Evolutionary conservation across 2,113 vertebrate genomes (phyloP).

Genomic region (Gracilinanus agilis): DNA sequence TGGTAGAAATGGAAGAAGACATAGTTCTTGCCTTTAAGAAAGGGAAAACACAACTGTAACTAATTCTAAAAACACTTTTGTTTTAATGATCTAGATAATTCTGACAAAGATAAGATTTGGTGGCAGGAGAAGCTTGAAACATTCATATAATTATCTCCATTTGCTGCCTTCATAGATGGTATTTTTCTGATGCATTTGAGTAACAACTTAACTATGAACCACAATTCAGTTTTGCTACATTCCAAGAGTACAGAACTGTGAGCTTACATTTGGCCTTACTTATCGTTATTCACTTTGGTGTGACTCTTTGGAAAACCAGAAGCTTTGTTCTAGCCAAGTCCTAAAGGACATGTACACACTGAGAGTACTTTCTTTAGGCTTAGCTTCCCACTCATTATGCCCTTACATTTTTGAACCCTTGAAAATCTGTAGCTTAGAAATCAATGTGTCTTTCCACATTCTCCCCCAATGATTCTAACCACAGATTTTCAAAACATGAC

Average conservation of each 20-base stretch:
- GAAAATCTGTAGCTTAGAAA: constrained; percentile 39
- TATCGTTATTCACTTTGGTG: constrained; percentile 11
- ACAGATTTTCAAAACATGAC: constrained; percentile 56
- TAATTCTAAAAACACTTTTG: not conserved
- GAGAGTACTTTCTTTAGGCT: not conserved
- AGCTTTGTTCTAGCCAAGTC: constrained; percentile 28
- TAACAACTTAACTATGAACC: not conserved
- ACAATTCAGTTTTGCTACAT: not conserved
- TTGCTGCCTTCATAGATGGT: not conserved
- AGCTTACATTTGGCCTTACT: not conserved
- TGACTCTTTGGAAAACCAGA: constrained; percentile 52
- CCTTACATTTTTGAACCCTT: constrained; percentile 30
- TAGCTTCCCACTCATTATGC: constrained; percentile 36
- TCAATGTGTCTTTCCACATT: not conserved
- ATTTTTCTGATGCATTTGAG: not conserved
- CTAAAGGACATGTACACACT: constrained; percentile 39
- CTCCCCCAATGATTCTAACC: not conserved
- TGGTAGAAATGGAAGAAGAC: not conserved
- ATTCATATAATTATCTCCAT: not conserved
- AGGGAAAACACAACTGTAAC: not conserved
- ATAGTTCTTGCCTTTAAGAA: not conserved
- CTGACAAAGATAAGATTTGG: not conserved
- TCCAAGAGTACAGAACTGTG: not conserved
- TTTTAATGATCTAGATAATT: not conserved
- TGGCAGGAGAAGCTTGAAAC: not conserved